phyloP scores from a whole-genome alignment of 2,888 invertebrate species.

The Dicroscelio sp. region DNA sequence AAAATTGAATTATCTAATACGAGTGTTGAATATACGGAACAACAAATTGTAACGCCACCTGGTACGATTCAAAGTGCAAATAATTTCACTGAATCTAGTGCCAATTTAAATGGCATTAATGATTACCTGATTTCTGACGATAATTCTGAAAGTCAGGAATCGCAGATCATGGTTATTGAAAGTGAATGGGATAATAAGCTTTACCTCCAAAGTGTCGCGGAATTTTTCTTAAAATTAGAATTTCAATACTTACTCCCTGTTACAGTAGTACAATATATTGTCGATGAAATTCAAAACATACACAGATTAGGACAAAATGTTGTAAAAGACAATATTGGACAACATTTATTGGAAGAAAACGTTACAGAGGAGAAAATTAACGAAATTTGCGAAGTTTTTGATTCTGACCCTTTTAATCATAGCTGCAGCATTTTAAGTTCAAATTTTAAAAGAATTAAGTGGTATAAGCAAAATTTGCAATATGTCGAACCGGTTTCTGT shows the following conservation, averaged over 20 bases:
- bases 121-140: too few species aligned
- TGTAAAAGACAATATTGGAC: neutral
- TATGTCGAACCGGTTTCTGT: constrained; percentile 28
- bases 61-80: too few species aligned
- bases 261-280: constrained; percentile 13
- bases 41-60: too few species aligned
- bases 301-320: neutral
- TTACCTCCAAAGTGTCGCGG: constrained; percentile 3
- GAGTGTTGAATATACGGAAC: too few species aligned
- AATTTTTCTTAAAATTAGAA: constrained; percentile 36
- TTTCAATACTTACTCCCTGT: constrained; percentile 9
- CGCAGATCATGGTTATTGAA: too few species aligned
- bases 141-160: too few species aligned
- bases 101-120: too few species aligned
- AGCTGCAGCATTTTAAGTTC: neutral
- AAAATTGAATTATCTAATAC: too few species aligned
- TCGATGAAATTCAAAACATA: neutral
- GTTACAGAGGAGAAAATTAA: neutral
- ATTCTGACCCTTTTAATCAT: constrained; percentile 1
- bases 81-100: too few species aligned
- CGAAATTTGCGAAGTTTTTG: neutral
- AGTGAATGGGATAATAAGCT: neutral
- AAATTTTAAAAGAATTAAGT: constrained; percentile 33
- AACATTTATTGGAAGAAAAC: neutral
- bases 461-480: constrained; percentile 9